Percentiles rank a stretch among this genome's conserved stretches.
phyloP scores from a whole-genome alignment of 2,888 invertebrate species.

The Apotomis capreana region DNA sequence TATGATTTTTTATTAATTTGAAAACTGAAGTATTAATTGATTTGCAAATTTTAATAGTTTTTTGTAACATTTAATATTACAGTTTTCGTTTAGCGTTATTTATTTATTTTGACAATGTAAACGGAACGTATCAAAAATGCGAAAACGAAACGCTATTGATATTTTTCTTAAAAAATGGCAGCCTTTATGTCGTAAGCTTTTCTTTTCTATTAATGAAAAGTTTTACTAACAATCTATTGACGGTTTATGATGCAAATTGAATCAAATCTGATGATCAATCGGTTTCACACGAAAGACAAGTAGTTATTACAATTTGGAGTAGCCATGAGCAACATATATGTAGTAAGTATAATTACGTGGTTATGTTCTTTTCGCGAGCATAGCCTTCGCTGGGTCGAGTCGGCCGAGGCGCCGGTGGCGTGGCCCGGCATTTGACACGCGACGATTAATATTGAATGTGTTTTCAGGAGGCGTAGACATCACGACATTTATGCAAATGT shows the following conservation, averaged over 20 bases:
- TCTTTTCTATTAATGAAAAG: slow-evolving; percentile 74
- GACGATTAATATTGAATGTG: slow-evolving; percentile 35
- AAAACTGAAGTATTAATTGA: too few species aligned
- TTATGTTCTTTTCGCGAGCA: slow-evolving; percentile 67
- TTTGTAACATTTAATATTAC: background rate
- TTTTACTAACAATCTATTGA: slow-evolving; percentile 66
- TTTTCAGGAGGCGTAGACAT: slow-evolving; percentile 62
- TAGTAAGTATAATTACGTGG: slow-evolving; percentile 79
- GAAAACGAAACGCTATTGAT: slow-evolving; percentile 42
- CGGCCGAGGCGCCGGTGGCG: slow-evolving; percentile 35
- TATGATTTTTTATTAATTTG: background rate
- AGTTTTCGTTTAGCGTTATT: background rate
- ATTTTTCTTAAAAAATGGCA: slow-evolving; percentile 73
- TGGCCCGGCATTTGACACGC: slow-evolving; percentile 1
- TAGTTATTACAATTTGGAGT: slow-evolving; percentile 61
- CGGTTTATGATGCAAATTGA: slow-evolving; percentile 68
- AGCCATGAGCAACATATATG: slow-evolving; percentile 67
- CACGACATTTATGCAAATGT: slow-evolving; percentile 63
- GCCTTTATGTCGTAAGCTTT: slow-evolving; percentile 82
- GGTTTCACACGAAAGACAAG: slow-evolving; percentile 57
- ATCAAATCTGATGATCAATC: slow-evolving; percentile 59
- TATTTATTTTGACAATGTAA: slow-evolving; percentile 5
- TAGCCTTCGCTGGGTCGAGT: slow-evolving; percentile 33
- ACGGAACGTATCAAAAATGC: slow-evolving; percentile 34
- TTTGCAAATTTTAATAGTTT: too few species aligned